These are phyloP conservation scores for Thamnophis sirtalis DNA, from an alignment of 2,113 vertebrate species.

Conservation along the genomic window DNA sequence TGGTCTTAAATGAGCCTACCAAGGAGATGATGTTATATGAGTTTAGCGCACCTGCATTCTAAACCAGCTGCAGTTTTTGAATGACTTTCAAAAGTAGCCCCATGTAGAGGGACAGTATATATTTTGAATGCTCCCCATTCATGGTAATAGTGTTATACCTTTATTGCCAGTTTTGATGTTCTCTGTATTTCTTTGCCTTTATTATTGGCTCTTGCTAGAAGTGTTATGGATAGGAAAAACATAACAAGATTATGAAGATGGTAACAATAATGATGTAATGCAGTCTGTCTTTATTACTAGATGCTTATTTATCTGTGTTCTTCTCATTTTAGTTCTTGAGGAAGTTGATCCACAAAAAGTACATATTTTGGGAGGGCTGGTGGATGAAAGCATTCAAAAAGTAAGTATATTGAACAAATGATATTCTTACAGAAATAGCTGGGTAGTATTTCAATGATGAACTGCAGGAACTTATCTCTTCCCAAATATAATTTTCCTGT, in stretches of 20 bases:
- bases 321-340: conserved; percentile 75
- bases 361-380: conserved; percentile 88
- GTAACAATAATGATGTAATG: neutral
- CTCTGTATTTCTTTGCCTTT: neutral
- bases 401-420: conserved; percentile 53
- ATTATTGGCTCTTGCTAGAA: neutral
- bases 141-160: neutral
- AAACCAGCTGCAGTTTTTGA: neutral
- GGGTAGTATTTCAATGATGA: neutral
- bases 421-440: neutral
- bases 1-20: neutral
- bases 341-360: conserved; percentile 77
- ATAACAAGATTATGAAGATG: neutral
- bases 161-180: neutral
- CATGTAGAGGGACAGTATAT: neutral
- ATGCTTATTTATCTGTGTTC: neutral
- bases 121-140: neutral
- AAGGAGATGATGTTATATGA: neutral
- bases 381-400: conserved; percentile 94
- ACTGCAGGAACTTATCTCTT: neutral
- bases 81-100: neutral
- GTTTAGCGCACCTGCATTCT: neutral
- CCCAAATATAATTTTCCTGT: neutral
- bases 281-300: neutral
- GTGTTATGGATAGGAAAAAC: neutral